Base-by-base conservation (phyloP, 2,888 invertebrate species). In the Trachelus iudaicus region DNA sequence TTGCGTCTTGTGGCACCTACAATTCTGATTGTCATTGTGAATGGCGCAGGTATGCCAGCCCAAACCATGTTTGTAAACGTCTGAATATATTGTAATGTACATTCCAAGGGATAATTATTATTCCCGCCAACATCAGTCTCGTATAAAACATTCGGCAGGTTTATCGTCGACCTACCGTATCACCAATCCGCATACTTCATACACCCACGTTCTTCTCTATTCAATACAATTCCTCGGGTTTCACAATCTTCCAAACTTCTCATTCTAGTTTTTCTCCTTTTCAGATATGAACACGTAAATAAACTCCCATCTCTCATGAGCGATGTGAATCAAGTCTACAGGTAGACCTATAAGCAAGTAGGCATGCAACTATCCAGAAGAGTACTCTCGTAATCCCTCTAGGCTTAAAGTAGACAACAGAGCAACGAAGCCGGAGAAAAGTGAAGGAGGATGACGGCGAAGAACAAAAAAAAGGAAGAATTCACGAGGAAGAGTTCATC, bases 41-140 rank as follows among this genome's bases (percentile, higher is more conserved):
- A 74, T 34, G 34, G 74, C 34, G 31, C 31, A 71, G 71, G 71
- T 71, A 71, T 74, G 77, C 80, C 82, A 80, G 75, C 80, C 84
- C 79, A 81, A 81, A 83, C 79, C 81, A 74, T 83, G 84, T 83
- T 79, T 73, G 78, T 73, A 69, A 73, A 76, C 73, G 75, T 69
- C 75, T 37, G 73, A 33, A 77, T 79, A 78, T 79, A 80, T 77
- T 75, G 76, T 71, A 69, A 76, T 79, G 82, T 80, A 34, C 71
- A 34, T 71, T 34, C 31, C 71, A 71, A 71, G 15, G 71, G 33
- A 71, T 31, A 71, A 71, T 71, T 71, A 71, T 71, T 23, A 71
- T 71, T 71, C 71, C 71, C 33, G 13, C 6, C 31, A 34, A 31
- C 71, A 23, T 34, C 31, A 33, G 56, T 56, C 23, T 23, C 56